Conservation (phyloP, 2,888 invertebrate genomes). For the Drosophila longiperda region DNA sequence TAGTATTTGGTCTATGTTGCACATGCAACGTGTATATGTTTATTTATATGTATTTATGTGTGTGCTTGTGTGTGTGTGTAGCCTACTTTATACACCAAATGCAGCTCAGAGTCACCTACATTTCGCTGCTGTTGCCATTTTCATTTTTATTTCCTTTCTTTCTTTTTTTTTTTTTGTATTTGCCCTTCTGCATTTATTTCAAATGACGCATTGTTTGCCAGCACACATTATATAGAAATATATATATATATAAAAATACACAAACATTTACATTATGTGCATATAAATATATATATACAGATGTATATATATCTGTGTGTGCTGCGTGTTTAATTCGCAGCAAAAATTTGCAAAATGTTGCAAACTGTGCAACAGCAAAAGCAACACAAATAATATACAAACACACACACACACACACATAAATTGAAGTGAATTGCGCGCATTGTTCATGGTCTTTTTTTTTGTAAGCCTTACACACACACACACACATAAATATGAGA, state of each 20-base stretch:
- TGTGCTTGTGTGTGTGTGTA: constrained; percentile 34
- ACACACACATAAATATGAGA: constrained; percentile 20
- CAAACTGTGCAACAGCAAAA: constrained; percentile 54
- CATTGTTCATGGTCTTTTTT: constrained; percentile 58
- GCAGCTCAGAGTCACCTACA: constrained; percentile 70
- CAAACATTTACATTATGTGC: neutral
- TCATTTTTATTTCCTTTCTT: neutral
- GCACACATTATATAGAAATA: constrained; percentile 2
- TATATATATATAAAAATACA: neutral
- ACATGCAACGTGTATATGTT: constrained; percentile 49
- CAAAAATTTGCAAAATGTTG: constrained; percentile 64
- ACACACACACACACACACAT: constrained; percentile 14
- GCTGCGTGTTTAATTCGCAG: constrained; percentile 75
- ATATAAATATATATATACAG: neutral
- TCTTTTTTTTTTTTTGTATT: neutral
- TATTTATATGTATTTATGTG: constrained; percentile 4
- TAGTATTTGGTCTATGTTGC: constrained; percentile 51
- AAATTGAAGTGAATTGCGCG: constrained; percentile 73
- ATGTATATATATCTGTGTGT: constrained; percentile 18
- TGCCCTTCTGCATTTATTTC: constrained; percentile 61
- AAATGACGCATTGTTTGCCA: constrained; percentile 75
- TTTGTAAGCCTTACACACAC: constrained; percentile 44
- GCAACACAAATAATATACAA: constrained; percentile 19
- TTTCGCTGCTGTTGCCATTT: constrained; percentile 59
- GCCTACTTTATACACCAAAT: constrained; percentile 51